A percentile compares a stretch with the other conserved stretches of the same genome.
These are phyloP conservation scores for Myioborus melanocephalus DNA, from an alignment of 2,797 vertebrate species.

Conservation along the genomic window DNA sequence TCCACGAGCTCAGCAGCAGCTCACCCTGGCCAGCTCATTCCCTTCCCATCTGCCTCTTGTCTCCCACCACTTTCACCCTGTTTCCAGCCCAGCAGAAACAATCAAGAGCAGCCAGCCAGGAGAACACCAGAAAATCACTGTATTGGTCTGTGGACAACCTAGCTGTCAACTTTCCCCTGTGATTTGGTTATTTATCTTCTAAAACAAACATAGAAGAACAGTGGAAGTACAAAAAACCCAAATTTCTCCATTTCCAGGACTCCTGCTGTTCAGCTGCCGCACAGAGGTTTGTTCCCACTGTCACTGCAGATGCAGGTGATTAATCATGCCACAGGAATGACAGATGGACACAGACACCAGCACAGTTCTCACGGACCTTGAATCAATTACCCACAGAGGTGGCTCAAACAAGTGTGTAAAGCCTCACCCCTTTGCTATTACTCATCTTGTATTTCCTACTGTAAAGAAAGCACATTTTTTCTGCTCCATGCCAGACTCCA, in stretches of 20 bases:
- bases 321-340: background rate
- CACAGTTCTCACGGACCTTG: accelerated
- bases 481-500: background rate
- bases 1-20: accelerated
- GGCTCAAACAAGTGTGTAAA: background rate
- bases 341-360: background rate
- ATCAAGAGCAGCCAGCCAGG: background rate
- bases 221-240: background rate
- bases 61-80: background rate
- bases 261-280: background rate
- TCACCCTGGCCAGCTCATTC: background rate
- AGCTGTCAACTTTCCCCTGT: accelerated
- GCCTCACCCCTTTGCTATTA: background rate
- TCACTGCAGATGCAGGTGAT: background rate
- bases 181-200: background rate
- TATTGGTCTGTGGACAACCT: background rate
- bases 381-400: background rate
- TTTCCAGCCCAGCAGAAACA: background rate
- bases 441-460: background rate
- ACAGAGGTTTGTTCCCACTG: background rate
- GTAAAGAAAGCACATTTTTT: background rate
- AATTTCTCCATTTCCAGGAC: background rate
- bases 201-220: background rate
- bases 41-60: background rate
- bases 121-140: background rate